These are phyloP conservation scores for Papilio helenus DNA, from an alignment of 1,140 invertebrate species.

Conservation along the genomic window DNA sequence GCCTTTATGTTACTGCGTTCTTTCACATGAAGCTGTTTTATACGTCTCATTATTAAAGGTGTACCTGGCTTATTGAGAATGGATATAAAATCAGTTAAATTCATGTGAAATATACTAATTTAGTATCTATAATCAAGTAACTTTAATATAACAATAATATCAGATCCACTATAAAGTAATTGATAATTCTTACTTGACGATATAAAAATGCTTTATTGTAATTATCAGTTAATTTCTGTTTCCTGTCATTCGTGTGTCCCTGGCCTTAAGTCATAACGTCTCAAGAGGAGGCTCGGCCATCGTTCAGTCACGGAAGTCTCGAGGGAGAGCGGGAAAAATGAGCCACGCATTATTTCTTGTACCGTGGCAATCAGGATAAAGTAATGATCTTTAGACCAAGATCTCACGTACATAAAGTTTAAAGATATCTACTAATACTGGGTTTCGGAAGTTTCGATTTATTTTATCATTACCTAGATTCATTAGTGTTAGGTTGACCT, in stretches of 20 bases:
- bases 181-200: background rate
- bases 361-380: conserved; percentile 25
- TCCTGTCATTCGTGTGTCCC: background rate
- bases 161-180: background rate
- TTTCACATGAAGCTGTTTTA: background rate
- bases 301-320: conserved; percentile 23
- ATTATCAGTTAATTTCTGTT: background rate
- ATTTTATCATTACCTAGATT: too few species aligned
- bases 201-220: background rate
- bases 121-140: background rate
- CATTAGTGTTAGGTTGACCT: too few species aligned
- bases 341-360: conserved; percentile 27
- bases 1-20: background rate
- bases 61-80: background rate
- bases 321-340: conserved; percentile 27
- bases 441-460: too few species aligned
- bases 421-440: background rate
- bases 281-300: conserved; percentile 7
- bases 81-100: background rate
- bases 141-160: background rate
- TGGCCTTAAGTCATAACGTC: conserved; percentile 8
- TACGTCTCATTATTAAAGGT: background rate
- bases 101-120: background rate
- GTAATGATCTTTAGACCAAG: conserved; percentile 10
- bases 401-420: background rate